These are phyloP conservation scores for Yponomeuta plumbellus DNA, from an alignment of 2,888 invertebrate genomes.

Conservation along the genomic window DNA sequence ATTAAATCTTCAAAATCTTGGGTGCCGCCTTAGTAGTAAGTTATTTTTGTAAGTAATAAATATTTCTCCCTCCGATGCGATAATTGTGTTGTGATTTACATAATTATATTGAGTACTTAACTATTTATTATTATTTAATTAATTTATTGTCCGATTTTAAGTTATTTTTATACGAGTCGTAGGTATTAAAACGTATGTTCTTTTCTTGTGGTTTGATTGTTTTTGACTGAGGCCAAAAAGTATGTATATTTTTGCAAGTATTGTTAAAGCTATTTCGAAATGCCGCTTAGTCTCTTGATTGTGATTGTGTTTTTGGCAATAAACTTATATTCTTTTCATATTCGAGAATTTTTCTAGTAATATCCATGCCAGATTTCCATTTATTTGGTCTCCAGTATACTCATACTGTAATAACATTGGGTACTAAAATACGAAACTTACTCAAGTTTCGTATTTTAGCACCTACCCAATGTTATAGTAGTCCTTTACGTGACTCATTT, in stretches of 20 bases:
- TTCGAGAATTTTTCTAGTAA: neutral
- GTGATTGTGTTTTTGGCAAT: constrained; percentile 28
- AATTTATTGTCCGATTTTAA: constrained; percentile 5
- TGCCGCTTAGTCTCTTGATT: neutral
- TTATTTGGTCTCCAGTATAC: too few species aligned
- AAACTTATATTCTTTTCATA: constrained; percentile 21
- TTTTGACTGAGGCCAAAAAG: neutral
- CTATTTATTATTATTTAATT: neutral
- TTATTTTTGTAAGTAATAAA: neutral
- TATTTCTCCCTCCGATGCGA: neutral
- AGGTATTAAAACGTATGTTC: neutral
- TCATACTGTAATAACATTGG: too few species aligned
- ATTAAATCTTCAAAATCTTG: too few species aligned
- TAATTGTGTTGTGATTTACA: neutral
- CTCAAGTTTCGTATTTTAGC: too few species aligned
- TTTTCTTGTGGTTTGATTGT: neutral
- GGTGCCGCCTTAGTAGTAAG: neutral
- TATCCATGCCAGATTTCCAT: neutral
- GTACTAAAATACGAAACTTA: too few species aligned
- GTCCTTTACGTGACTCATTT: neutral
- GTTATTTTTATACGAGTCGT: neutral
- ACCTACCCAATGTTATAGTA: too few species aligned
- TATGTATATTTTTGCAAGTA: constrained; percentile 1
- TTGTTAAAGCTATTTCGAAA: neutral
- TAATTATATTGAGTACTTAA: neutral